Evolutionary conservation across 2,888 invertebrate species (phyloP), one percentile per base, ranked within the genome.

Genomic region (Sphaeridia pumilis): DNA sequence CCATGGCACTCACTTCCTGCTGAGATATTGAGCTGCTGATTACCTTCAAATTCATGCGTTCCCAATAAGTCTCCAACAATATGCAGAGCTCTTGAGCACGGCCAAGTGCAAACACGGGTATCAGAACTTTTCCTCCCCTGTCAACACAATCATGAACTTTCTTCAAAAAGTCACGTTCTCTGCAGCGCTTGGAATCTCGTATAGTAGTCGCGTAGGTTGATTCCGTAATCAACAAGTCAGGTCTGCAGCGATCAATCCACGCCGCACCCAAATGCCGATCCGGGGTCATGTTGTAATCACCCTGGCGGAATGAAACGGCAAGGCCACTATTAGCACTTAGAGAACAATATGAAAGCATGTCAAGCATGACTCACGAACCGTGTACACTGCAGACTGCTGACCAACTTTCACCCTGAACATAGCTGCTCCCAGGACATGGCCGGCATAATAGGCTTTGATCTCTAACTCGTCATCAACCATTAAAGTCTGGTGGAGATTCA

Each of bases 271-370:
- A 76, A 76, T 98, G 98, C 49, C 98, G 77, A 72, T 99, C 98
- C 0, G 98, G 97, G 0, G 98, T 98, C 95, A 98, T 99, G 69
- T 98, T 99, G 69, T 93, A 99, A 71, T 99, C 98, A 14, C 98
- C 97, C 77, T 76, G 63, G n/a, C n/a, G n/a, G n/a, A n/a, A n/a
- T n/a, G n/a, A n/a, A n/a, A n/a, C n/a, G n/a, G n/a, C n/a, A n/a
- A n/a, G n/a, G n/a, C n/a, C n/a, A n/a, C n/a, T n/a, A n/a, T n/a
- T n/a, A n/a, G n/a, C n/a, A n/a, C n/a, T n/a, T n/a, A n/a, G n/a
- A n/a, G n/a, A n/a, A n/a, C n/a, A n/a, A n/a, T n/a, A n/a, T n/a
- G n/a, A n/a, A n/a, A n/a, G n/a, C n/a, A n/a, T n/a, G n/a, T n/a
- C n/a, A n/a, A n/a, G n/a, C n/a, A n/a, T n/a, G n/a, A n/a, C n/a